Evolutionary conservation across 2,888 invertebrate genomes (phyloP), one percentile per base, ranked within the genome.

Genomic region (Scaptomyza polygonia): DNA sequence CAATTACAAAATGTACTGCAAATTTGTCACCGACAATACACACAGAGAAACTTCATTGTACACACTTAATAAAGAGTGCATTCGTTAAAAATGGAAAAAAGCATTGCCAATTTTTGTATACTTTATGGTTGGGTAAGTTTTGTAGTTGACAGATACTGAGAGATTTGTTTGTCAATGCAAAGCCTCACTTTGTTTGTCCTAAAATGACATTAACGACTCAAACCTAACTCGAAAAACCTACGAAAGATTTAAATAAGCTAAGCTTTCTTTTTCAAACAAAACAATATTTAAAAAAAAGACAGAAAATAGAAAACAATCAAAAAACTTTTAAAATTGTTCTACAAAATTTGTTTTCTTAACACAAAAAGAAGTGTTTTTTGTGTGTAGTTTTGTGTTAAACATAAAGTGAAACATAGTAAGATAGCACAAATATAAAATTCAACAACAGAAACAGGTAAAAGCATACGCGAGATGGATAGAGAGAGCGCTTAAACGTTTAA

Each of bases 401-500:
- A 30, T 30, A 55, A 71, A 42, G 39, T 47, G 53, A 65, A 67
- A 36, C 52, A 48, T 47, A 58, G 21, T 40, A 25, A 18, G 39
- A 52, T 29, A 75, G 53, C 57, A 43, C 32, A 6, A 58, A 63
- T 53, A n/a, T 9, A 58, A 68, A 61, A 42, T 71, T 51, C 71
- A 81, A 81, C 76, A 81, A 78, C 62, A 86, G 57, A 85, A 77
- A 83, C 69, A 80, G 64, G 78, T 51, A 72, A 54, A 39, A 39
- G 16, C 58, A 62, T 64, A 65, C 52, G 62, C 64, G 32, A 64
- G 40, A 62, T 27, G 40, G 36, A 72, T 36, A 72, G 34, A 54
- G 42, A 72, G 78, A 86, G 69, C 81, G 81, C 81, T 86, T 80
- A 77, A 36, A 86, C 64, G 65, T 58, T 79, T 79, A 34, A 75